Conservation (phyloP, 2,113 vertebrate genomes). For the Sarotherodon lohbergeri region DNA sequence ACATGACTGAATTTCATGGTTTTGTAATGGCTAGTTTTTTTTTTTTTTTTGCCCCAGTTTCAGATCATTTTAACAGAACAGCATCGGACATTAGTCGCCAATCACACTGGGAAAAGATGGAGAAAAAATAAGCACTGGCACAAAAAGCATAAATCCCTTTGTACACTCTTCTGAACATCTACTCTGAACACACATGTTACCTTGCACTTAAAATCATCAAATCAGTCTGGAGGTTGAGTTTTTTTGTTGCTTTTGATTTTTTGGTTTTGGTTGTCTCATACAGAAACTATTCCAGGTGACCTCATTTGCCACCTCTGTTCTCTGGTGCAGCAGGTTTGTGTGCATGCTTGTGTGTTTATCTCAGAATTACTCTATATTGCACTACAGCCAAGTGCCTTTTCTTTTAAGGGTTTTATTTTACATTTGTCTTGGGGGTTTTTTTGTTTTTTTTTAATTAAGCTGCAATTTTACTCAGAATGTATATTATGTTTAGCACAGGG, state of each 20-base stretch:
- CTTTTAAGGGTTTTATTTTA: not conserved
- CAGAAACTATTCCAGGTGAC: conserved; percentile 22
- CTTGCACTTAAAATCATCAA: not conserved
- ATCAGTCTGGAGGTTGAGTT: not conserved
- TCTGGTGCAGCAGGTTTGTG: not conserved
- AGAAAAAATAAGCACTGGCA: not conserved
- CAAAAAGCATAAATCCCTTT: not conserved
- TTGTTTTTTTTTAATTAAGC: not conserved
- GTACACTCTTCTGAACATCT: not conserved
- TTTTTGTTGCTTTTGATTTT: not conserved
- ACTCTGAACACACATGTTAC: not conserved
- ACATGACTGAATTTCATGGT: not conserved
- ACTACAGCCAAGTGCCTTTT: not conserved
- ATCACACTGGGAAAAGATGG: not conserved
- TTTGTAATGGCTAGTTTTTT: not conserved
- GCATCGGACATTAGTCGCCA: not conserved
- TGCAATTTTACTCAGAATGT: not conserved
- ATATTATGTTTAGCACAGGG: not conserved
- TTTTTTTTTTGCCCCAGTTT: not conserved
- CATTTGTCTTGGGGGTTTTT: not conserved
- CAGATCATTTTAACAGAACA: not conserved
- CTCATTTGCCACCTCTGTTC: conserved; percentile 28
- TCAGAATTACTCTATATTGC: not conserved
- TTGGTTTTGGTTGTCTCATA: not conserved
- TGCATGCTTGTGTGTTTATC: not conserved